phyloP scores from a whole-genome alignment of 2,113 vertebrate species.

The Lasiurus cinereus region DNA sequence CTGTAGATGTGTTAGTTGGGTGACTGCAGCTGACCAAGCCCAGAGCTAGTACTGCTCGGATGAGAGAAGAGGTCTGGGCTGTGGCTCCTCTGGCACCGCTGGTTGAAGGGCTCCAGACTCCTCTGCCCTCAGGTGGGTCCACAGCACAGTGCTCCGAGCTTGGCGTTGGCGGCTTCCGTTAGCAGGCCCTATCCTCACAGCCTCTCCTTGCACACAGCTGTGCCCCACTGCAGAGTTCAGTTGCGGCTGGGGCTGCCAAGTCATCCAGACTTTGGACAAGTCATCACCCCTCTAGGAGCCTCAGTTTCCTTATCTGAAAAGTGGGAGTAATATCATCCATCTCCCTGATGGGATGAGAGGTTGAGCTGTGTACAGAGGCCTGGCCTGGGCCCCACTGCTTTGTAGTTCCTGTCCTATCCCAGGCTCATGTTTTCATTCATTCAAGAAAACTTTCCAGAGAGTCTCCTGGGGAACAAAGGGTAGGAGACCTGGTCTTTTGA shows the following conservation, averaged over 20 bases:
- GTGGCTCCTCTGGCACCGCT: background rate
- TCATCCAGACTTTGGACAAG: background rate
- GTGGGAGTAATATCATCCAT: background rate
- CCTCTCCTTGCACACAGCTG: background rate
- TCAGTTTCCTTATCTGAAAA: slow-evolving; percentile 12
- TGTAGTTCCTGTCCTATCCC: background rate
- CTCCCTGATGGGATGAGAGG: background rate
- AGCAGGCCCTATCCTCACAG: background rate
- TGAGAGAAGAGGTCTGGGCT: background rate
- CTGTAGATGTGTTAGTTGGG: background rate
- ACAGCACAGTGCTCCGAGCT: background rate
- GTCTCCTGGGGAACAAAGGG: background rate
- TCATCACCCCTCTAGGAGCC: background rate
- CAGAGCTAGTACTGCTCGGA: background rate
- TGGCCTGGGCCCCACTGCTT: background rate
- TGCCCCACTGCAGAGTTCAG: background rate
- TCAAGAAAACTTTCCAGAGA: slow-evolving; percentile 57
- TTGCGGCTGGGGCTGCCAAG: background rate
- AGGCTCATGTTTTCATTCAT: slow-evolving; percentile 31
- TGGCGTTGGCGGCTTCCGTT: background rate
- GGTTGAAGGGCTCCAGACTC: background rate
- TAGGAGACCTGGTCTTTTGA: slow-evolving; percentile 2
- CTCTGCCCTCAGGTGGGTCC: background rate
- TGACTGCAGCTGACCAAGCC: background rate
- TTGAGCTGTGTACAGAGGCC: background rate